Evolutionary conservation across 1,140 invertebrate species (phyloP), one percentile per base, ranked within the genome.

Genomic region (Charaxes varanes): DNA sequence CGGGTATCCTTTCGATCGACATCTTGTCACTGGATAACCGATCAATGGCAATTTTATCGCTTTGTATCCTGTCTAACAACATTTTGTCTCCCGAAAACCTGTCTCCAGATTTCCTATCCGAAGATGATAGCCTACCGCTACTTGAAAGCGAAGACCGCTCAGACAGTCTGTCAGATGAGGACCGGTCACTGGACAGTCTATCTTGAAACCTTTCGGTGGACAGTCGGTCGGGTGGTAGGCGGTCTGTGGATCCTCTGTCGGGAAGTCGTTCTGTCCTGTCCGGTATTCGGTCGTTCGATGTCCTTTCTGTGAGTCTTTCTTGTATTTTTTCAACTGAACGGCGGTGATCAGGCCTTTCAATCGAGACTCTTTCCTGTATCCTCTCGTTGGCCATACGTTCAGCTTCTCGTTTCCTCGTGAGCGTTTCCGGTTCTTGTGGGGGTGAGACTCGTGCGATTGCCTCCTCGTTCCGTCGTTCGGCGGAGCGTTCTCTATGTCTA

Each of bases 381-480:
- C 65, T 57, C 22, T 72, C 65, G 24, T 62, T 52, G 14, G 63
- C 53, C 35, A 60, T 40, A 21, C 70, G 28, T 19, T 71, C 62
- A 0, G 60, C 57, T 14, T 72, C 66, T 22, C 71, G 51, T 37
- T 63, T 59, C 35, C 67, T 64, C 0, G 62, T 62, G 12, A 55
- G 37, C 0, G 54, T 49, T 21, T 73, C 74, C 0, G 63, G 63
- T 33, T 67, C 64, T 7, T 52, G 60, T 2, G 69, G 72, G 0
- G 77, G 77, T 0, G 77, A 78, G 0, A 81, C 62, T 5, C 77
- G 40, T 2, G 73, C 70, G n/a, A 74, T 63, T 6, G 63, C 72
- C 31, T 82, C 78, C 28, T 79, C 65, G 40, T 70, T 67, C 10
- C 72, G 37, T 8, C 71, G 42, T 19, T 73, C 68, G 8, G 35